Evolutionary conservation across 2,888 invertebrate species (phyloP).

Genomic region (Macaria notata): DNA sequence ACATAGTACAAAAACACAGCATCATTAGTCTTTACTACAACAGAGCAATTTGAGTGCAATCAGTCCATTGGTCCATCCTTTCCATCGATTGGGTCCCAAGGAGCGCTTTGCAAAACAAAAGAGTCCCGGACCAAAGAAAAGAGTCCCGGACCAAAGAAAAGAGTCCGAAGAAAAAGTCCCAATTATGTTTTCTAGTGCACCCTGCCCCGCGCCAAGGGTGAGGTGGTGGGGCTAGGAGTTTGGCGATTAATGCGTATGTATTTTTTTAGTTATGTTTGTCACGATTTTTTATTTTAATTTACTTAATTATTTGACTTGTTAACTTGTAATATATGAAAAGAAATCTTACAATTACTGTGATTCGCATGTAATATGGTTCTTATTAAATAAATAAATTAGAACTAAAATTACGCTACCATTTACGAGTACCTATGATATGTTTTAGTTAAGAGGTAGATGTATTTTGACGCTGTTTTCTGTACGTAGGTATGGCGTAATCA

Average conservation of each 20-base stretch:
- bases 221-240: conserved; percentile 7
- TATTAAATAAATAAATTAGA: too few species aligned
- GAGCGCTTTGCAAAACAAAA: conserved; percentile 78
- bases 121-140: conserved; percentile 66
- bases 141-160: conserved; percentile 19
- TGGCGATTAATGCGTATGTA: conserved; percentile 1
- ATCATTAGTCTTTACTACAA: not conserved
- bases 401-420: too few species aligned
- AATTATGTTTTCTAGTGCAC: conserved; percentile 67
- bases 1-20: not conserved
- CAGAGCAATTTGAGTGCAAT: conserved; percentile 11
- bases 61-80: conserved; percentile 13
- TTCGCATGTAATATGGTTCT: too few species aligned
- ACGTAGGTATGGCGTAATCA: too few species aligned
- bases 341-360: too few species aligned
- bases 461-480: too few species aligned
- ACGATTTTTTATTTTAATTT: too few species aligned
- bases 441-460: too few species aligned
- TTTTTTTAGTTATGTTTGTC: too few species aligned
- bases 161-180: conserved; percentile 77
- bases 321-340: too few species aligned
- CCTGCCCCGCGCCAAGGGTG: conserved; percentile 27
- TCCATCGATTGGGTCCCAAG: conserved; percentile 66
- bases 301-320: too few species aligned
- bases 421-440: too few species aligned